Conservation (phyloP, 2,888 invertebrate species). For the Arctia plantaginis region DNA sequence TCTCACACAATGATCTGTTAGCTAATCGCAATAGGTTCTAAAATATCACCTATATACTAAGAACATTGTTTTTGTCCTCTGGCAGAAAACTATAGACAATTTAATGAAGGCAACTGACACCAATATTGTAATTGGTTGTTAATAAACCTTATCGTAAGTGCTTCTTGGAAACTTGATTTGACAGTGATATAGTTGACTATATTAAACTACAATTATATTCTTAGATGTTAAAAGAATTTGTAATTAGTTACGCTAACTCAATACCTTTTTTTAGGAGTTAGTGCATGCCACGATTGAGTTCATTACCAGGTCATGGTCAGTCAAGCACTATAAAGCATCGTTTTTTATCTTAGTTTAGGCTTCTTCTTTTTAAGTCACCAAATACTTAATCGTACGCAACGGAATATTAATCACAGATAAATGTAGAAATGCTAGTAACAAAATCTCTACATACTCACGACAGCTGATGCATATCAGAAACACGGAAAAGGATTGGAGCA, state of each 20-base stretch:
- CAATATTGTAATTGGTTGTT: constrained; percentile 1
- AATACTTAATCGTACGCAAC: background rate
- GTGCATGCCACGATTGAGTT: constrained; percentile 21
- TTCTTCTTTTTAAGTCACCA: background rate
- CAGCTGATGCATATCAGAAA: background rate
- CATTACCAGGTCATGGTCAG: constrained; percentile 20
- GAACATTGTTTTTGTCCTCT: background rate
- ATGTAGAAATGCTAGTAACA: background rate
- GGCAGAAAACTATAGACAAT: background rate
- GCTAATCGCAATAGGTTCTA: background rate
- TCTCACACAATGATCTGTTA: background rate
- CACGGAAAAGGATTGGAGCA: background rate
- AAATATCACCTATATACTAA: background rate
- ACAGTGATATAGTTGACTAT: constrained; percentile 10
- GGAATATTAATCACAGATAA: background rate
- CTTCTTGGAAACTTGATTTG: constrained; percentile 3
- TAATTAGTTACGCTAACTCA: background rate
- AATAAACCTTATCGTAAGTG: constrained; percentile 10
- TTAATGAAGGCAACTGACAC: constrained; percentile 14
- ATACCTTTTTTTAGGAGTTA: constrained; percentile 1
- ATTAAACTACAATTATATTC: background rate
- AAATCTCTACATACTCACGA: background rate
- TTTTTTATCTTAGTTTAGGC: background rate
- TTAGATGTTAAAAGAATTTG: background rate
- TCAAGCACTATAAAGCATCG: background rate